Conservation (phyloP, 2,797 vertebrate genomes). For the Atherinosoma microstoma region DNA sequence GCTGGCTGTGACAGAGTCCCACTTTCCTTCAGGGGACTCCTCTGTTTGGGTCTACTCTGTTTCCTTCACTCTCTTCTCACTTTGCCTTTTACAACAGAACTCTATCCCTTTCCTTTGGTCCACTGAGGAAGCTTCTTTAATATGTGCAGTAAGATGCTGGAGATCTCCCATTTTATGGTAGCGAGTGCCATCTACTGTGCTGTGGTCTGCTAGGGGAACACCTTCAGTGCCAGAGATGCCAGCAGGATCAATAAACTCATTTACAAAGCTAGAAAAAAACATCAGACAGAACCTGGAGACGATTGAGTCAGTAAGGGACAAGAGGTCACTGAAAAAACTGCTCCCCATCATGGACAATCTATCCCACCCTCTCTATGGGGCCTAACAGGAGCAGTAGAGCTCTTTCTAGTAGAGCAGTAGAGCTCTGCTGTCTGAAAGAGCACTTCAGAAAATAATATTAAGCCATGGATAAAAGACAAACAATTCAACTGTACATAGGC, state of each 20-base stretch:
- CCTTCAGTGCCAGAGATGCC: constrained; percentile 11
- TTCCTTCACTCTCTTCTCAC: background rate
- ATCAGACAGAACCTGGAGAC: constrained; percentile 8
- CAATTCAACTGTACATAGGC: too few species aligned
- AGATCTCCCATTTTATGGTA: background rate
- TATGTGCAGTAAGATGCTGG: background rate
- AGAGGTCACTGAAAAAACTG: constrained; percentile 10
- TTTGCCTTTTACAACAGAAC: constrained; percentile 23
- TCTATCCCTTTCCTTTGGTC: background rate
- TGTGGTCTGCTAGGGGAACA: background rate
- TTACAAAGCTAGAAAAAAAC: background rate
- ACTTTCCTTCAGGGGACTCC: constrained; percentile 52
- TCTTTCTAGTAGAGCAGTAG: background rate
- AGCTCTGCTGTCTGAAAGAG: background rate
- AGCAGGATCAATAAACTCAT: constrained; percentile 11
- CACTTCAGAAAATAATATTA: background rate
- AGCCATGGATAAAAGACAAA: too few species aligned
- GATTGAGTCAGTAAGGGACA: constrained; percentile 6
- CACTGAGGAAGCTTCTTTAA: background rate
- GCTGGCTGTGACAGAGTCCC: constrained; percentile 44
- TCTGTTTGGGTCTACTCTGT: constrained; percentile 33
- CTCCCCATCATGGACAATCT: background rate
- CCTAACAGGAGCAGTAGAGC: background rate
- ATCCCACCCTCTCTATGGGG: background rate
- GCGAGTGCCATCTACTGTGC: constrained; percentile 3